Percentiles rank a stretch among this genome's conserved stretches.
phyloP scores from a whole-genome alignment of 2,888 invertebrate genomes.

The Therioaphis trifolii region DNA sequence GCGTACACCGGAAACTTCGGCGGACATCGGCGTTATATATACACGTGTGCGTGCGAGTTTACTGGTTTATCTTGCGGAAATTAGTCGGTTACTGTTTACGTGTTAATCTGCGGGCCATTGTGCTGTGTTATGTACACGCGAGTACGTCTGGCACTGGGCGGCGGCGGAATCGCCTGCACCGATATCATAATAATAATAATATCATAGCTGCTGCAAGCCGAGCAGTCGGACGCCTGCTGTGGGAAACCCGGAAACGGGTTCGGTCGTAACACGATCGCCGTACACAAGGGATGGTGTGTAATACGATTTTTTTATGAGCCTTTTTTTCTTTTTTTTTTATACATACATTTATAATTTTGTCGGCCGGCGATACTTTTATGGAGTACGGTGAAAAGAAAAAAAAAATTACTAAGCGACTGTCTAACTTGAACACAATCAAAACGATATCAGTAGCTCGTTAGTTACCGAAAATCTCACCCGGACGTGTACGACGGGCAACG shows the following conservation, averaged over 20 bases:
- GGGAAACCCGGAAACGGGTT: slow-evolving; percentile 37
- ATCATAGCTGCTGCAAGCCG: too few species aligned
- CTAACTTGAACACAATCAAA: slow-evolving; percentile 52
- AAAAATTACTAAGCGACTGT: slow-evolving; percentile 3
- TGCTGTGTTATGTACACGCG: not conserved
- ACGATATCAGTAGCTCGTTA: slow-evolving; percentile 62
- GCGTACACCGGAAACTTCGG: not conserved
- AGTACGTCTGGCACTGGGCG: not conserved
- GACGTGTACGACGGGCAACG: not conserved
- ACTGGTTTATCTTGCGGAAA: slow-evolving; percentile 1
- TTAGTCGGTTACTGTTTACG: slow-evolving; percentile 6
- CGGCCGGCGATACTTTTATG: not conserved
- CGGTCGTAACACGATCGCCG: slow-evolving; percentile 31
- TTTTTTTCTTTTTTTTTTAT: not conserved
- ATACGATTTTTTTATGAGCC: not conserved
- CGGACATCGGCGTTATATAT: too few species aligned
- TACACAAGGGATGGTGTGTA: not conserved
- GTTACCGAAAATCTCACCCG: slow-evolving; percentile 9
- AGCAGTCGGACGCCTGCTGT: not conserved
- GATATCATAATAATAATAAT: too few species aligned
- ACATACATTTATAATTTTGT: not conserved
- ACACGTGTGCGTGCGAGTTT: not conserved
- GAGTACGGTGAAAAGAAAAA: not conserved
- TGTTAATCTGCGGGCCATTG: slow-evolving; percentile 15
- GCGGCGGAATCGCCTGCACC: too few species aligned